Evolutionary conservation across 2,797 vertebrate genomes (phyloP).

Genomic region (Sebastes miniatus): DNA sequence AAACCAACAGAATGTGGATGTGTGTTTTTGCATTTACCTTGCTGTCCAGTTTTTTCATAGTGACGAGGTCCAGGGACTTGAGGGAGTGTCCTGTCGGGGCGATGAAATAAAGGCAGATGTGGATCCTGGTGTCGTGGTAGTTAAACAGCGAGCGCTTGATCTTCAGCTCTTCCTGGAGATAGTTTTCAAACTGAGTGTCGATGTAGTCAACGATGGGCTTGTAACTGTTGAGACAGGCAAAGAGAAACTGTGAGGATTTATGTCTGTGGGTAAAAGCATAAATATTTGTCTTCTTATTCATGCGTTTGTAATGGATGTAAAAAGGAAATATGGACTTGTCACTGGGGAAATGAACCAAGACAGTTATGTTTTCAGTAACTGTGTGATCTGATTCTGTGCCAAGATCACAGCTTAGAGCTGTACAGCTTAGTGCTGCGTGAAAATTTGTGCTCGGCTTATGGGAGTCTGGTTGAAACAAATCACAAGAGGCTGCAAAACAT

Average conservation of each 20-base stretch:
- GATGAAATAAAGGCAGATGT: constrained; percentile 99
- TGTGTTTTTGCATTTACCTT: constrained; percentile 82
- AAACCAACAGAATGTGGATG: neutral
- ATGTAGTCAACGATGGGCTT: constrained; percentile 99
- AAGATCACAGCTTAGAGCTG: constrained; percentile 50
- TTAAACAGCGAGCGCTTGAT: constrained; percentile 97
- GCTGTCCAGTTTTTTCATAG: constrained; percentile 99
- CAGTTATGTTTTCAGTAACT: constrained; percentile 47
- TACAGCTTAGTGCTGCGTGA: constrained; percentile 20
- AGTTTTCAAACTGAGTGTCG: constrained; percentile 98
- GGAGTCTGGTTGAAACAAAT: constrained; percentile 30
- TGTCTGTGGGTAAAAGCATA: neutral
- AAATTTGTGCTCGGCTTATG: constrained; percentile 38
- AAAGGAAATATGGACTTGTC: constrained; percentile 33
- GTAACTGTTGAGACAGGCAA: constrained; percentile 86
- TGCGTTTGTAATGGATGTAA: constrained; percentile 23
- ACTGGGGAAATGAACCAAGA: constrained; percentile 29
- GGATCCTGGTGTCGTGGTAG: constrained; percentile 96
- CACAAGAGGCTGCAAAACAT: constrained; percentile 15
- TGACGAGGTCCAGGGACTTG: constrained; percentile 96
- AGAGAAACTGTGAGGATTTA: constrained; percentile 20
- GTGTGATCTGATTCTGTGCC: constrained; percentile 43
- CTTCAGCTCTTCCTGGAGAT: constrained; percentile 98
- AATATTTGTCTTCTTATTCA: constrained; percentile 43
- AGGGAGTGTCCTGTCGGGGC: constrained; percentile 96